These are phyloP conservation scores for Muschampia plurimacula DNA, from an alignment of 2,888 invertebrate species.

Conservation along the genomic window DNA sequence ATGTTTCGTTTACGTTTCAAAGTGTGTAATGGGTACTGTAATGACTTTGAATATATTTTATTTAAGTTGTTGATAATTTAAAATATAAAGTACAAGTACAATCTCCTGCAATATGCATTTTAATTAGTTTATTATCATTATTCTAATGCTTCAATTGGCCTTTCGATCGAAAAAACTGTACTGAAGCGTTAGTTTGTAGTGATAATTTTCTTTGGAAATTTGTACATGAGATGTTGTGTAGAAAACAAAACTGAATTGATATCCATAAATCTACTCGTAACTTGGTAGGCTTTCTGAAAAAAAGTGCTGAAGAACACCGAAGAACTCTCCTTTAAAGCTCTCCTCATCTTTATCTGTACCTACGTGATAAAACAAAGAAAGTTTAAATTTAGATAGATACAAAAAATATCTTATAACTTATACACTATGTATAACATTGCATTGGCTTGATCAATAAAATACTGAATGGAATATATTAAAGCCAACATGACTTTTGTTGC, in stretches of 20 bases:
- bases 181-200: too few relatives aligned
- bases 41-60: background rate
- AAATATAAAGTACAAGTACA: background rate
- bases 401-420: background rate
- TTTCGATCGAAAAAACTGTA: background rate
- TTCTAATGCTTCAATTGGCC: background rate
- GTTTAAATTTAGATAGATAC: too few relatives aligned
- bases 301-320: too few relatives aligned
- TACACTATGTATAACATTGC: background rate
- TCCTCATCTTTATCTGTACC: background rate
- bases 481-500: slow-evolving; percentile 30
- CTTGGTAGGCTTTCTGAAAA: too few relatives aligned
- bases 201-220: too few relatives aligned
- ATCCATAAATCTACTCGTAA: background rate
- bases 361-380: background rate
- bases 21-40: background rate
- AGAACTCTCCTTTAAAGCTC: too few relatives aligned
- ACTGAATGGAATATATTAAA: slow-evolving; percentile 23
- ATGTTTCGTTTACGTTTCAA: background rate
- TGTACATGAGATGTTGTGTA: too few relatives aligned
- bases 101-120: too few relatives aligned
- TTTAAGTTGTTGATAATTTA: background rate
- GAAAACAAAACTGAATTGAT: background rate
- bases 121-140: too few relatives aligned
- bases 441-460: slow-evolving; percentile 19